Conservation (phyloP, 2,888 invertebrate species). For the Bellardia bayeri region DNA sequence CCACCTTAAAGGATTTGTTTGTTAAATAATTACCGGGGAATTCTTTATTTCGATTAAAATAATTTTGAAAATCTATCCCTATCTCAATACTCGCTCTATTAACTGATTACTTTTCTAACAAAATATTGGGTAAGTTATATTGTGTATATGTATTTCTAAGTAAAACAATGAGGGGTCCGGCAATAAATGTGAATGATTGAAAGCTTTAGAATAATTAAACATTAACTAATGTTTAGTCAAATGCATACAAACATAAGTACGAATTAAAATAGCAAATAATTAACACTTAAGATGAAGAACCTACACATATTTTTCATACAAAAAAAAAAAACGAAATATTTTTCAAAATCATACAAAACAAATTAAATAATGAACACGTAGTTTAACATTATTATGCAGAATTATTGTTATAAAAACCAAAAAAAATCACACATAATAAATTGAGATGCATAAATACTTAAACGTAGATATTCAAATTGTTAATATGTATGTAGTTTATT, state of each 20-base stretch:
- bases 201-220: conserved; percentile 55
- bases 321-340: conserved; percentile 23
- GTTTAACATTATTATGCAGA: neutral
- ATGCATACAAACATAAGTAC: neutral
- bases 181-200: conserved; percentile 58
- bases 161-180: conserved; percentile 15
- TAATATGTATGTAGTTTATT: conserved; percentile 55
- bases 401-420: conserved; percentile 11
- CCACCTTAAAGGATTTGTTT: conserved; percentile 93
- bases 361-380: neutral
- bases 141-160: neutral
- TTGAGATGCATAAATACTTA: neutral
- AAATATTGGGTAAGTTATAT: neutral
- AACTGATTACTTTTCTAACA: neutral
- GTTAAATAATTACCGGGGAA: conserved; percentile 88
- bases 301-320: conserved; percentile 14
- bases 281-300: conserved; percentile 6
- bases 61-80: conserved; percentile 49
- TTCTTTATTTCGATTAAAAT: conserved; percentile 77
- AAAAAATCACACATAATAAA: neutral
- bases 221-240: conserved; percentile 19
- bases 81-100: neutral
- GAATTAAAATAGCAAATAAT: conserved; percentile 18
- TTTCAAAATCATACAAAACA: conserved; percentile 25
- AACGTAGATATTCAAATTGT: conserved; percentile 40